phyloP scores from a whole-genome alignment of 2,113 vertebrate species.

The Corynorhinus townsendii region DNA sequence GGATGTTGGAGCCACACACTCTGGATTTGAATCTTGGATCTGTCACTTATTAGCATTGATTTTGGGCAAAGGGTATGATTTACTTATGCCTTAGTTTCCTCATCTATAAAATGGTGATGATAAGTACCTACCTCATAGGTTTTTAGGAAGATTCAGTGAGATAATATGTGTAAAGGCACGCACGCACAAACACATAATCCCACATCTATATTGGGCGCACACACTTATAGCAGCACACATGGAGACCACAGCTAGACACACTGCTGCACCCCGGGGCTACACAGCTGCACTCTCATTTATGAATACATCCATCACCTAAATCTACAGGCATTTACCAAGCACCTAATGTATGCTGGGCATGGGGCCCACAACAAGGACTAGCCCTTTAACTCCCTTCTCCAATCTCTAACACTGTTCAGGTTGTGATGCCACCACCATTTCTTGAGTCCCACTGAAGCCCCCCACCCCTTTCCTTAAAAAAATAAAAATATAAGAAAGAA shows the following conservation, averaged over 20 bases:
- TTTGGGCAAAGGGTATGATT: neutral
- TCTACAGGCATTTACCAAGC: neutral
- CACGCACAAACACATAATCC: neutral
- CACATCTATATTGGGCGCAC: no score
- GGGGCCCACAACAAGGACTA: fast-evolving
- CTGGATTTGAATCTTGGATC: neutral
- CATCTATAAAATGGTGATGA: neutral
- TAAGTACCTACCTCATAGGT: neutral
- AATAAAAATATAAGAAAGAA: no score
- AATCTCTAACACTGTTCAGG: neutral
- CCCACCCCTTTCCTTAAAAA: neutral
- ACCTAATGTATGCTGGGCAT: neutral
- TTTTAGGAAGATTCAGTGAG: neutral
- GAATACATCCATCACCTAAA: neutral
- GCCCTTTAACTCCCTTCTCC: neutral
- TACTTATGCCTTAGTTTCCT: neutral
- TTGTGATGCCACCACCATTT: neutral
- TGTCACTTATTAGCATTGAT: neutral
- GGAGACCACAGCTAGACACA: neutral
- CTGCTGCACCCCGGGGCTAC: fast-evolving
- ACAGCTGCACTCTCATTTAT: fast-evolving
- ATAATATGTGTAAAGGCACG: no score
- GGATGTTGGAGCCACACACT: neutral
- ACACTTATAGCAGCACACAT: neutral
- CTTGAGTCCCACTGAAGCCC: fast-evolving